Conservation (phyloP, 1,140 invertebrate genomes). For the Drosophila varians region DNA sequence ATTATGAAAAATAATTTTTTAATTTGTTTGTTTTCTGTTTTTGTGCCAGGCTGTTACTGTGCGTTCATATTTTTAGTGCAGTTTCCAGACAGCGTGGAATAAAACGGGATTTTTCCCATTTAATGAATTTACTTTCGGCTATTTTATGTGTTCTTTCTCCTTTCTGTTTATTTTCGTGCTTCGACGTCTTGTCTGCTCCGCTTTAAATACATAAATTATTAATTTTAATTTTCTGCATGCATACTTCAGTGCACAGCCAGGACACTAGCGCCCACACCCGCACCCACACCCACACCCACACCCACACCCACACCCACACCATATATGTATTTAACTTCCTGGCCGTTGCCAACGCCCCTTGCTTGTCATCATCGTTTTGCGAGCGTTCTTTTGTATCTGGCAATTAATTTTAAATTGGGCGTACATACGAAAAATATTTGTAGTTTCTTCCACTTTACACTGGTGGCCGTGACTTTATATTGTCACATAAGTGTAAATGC, state of each 20-base stretch:
- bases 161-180: conserved; percentile 37
- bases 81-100: conserved; percentile 9
- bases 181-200: conserved; percentile 39
- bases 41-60: conserved; percentile 10
- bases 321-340: conserved; percentile 25
- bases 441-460: conserved; percentile 72
- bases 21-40: conserved; percentile 66
- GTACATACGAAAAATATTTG: conserved; percentile 81
- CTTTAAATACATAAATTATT: conserved; percentile 82
- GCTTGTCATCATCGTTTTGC: conserved; percentile 38
- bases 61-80: conserved; percentile 14
- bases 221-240: conserved; percentile 84
- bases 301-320: conserved; percentile 6
- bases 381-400: conserved; percentile 82
- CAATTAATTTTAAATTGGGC: conserved; percentile 84
- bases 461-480: neutral
- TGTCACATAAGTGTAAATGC: conserved; percentile 10
- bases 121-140: conserved; percentile 59
- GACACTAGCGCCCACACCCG: no score
- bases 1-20: conserved; percentile 72
- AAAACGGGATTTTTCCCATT: conserved; percentile 60
- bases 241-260: conserved; percentile 71
- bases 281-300: no score
- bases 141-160: conserved; percentile 24
- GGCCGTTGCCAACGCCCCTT: conserved; percentile 25